Base-by-base conservation (phyloP, 2,113 vertebrate species). In the Cyprinodon brontotheroides region DNA sequence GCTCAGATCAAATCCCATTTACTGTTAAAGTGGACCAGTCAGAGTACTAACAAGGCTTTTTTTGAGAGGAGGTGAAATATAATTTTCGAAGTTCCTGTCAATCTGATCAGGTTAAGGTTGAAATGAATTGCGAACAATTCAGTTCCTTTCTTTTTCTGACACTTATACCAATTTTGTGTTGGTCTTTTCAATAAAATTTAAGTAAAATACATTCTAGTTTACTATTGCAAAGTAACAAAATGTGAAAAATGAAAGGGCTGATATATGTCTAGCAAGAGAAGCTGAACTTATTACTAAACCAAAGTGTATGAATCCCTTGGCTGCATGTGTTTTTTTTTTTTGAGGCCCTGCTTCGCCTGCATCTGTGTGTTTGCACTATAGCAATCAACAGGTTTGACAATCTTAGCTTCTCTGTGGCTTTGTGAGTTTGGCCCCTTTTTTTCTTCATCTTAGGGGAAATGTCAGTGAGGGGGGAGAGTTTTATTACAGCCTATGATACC, bases 401-500 rank as follows among this genome's bases (percentile, higher is more conserved):
- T 29, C 68, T 22, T 47, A 67, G 17, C 14, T 10, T 80, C 71
- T 59, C 12, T 36, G 14, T 45, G 50, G 75, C 57, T 66, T 68
- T 83, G 75, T 65, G 60, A 48, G 17, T 67, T 48, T 67, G 41
- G 15, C 5, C 48, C 14, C 37, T 67, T 37, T 66, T 48, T 36
- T 74, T 79, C 65, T 50, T n/a, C 69, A 79, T 74, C 78, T 61
- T 40, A 12, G 3, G 71, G 62, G 75, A 69, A 61, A 74, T 17
- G 68, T 80, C 64, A 65, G 53, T 53, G 37, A 74, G n/a, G n/a
- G 57, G 82, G 65, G 83, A 82, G 68, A 78, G 65, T 84, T 87
- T 81, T 80, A 88, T 86, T 79, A 80, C 74, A 69, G 82, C 12
- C 68, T 75, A 69, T 77, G 86, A 84, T 69, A 75, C 72, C 83